A percentile compares a stretch with the other conserved stretches of the same genome.
These are phyloP conservation scores for Pangasius djambal DNA, from an alignment of 2,797 vertebrate species.

Conservation along the genomic window DNA sequence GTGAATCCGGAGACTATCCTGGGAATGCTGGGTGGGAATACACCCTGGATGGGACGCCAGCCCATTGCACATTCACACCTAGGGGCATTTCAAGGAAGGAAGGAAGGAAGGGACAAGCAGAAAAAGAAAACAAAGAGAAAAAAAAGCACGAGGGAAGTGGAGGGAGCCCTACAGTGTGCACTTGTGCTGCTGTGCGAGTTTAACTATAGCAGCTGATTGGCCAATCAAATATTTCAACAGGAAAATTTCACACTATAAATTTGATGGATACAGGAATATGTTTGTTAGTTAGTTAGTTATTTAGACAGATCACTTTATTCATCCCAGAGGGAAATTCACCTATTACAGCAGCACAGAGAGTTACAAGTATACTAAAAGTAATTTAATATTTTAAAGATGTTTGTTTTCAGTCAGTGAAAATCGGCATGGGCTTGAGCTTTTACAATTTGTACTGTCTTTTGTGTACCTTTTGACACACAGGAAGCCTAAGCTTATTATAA, in stretches of 20 bases:
- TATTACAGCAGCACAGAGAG: no score
- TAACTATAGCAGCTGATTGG: neutral
- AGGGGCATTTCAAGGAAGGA: no score
- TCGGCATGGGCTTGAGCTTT: no score
- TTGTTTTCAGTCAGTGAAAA: neutral
- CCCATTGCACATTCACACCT: neutral
- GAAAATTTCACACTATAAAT: neutral
- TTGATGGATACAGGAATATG: neutral
- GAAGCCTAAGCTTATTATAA: neutral
- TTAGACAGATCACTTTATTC: no score
- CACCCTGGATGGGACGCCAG: neutral
- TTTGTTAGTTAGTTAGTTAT: neutral
- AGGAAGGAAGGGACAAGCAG: neutral
- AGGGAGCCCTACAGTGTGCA: neutral
- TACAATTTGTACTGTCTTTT: neutral
- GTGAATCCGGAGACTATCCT: neutral
- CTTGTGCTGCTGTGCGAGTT: neutral
- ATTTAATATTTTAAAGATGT: no score
- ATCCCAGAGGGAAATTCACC: no score
- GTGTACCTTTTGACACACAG: no score
- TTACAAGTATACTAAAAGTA: no score
- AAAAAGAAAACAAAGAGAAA: neutral
- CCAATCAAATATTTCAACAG: neutral
- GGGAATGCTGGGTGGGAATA: neutral
- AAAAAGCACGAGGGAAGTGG: no score